Evolutionary conservation across 2,888 invertebrate species (phyloP).

Genomic region (Argynnis bischoffii): DNA sequence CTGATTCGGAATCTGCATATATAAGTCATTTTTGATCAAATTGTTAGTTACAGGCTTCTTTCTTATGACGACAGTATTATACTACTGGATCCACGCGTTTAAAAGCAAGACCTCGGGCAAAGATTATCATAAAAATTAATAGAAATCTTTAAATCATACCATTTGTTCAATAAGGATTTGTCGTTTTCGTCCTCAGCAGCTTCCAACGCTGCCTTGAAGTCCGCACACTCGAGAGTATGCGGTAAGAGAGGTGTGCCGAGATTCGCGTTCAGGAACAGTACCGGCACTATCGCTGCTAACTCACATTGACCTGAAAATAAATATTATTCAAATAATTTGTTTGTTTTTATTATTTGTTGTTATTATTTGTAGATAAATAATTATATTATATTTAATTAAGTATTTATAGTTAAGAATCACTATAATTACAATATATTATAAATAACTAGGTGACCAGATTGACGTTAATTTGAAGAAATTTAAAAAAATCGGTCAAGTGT

Average conservation of each 20-base stretch:
- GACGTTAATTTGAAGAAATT: too few relatives aligned
- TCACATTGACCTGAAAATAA: conserved; percentile 84
- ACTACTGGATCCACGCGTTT: too few relatives aligned
- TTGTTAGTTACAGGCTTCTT: too few relatives aligned
- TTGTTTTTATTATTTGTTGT: neutral
- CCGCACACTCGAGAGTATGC: conserved; percentile 89
- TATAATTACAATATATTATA: too few relatives aligned
- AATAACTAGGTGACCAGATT: too few relatives aligned
- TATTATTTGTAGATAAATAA: neutral
- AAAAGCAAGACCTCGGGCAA: too few relatives aligned
- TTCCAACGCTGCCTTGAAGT: conserved; percentile 89
- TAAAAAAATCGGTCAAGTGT: too few relatives aligned
- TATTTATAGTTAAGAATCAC: too few relatives aligned
- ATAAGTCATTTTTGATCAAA: too few relatives aligned
- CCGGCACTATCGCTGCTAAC: conserved; percentile 88
- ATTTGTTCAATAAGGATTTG: conserved; percentile 84
- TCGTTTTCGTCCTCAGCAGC: conserved; percentile 84
- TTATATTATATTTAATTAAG: too few relatives aligned
- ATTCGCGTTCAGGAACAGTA: conserved; percentile 90
- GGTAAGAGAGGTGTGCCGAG: conserved; percentile 89
- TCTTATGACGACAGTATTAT: too few relatives aligned
- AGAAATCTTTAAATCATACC: conserved; percentile 60
- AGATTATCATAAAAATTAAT: neutral
- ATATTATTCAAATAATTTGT: neutral
- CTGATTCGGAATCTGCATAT: too few relatives aligned